Percentiles rank a stretch among this genome's conserved stretches.
Evolutionary conservation across 2,113 vertebrate genomes (phyloP).

Genomic region (Circaetus cinerascens): DNA sequence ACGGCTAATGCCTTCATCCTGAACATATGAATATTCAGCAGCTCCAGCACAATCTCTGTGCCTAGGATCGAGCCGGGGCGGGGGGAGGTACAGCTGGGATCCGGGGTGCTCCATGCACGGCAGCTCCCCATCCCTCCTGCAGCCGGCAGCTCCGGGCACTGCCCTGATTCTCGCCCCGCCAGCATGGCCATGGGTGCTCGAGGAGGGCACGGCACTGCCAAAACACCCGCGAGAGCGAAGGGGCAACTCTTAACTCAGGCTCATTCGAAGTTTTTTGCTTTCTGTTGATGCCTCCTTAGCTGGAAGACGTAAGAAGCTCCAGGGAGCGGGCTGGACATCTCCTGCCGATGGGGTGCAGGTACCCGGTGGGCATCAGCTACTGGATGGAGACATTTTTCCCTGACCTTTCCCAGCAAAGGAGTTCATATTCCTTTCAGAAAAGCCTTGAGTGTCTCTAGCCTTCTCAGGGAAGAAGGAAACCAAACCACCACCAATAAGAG

Average conservation of each 20-base stretch:
- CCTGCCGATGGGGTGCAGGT: neutral
- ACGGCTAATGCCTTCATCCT: neutral
- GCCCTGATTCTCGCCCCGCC: neutral
- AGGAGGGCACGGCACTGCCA: neutral
- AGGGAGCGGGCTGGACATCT: neutral
- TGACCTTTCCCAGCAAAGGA: neutral
- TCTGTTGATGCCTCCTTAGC: neutral
- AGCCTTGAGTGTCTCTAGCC: neutral
- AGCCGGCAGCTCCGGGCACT: neutral
- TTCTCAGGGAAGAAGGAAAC: neutral
- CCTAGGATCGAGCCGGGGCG: neutral
- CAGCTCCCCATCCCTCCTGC: neutral
- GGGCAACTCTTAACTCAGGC: fast-evolving
- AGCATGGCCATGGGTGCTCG: fast-evolving
- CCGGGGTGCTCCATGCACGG: neutral
- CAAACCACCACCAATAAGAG: neutral
- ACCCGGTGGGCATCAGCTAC: fast-evolving
- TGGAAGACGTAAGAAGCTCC: neutral
- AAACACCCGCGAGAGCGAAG: fast-evolving
- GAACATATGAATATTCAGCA: fast-evolving
- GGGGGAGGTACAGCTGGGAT: neutral
- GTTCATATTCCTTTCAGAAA: neutral
- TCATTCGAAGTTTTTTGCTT: neutral
- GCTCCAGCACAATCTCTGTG: neutral
- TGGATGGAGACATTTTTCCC: neutral